A percentile compares a stretch with the other conserved stretches of the same genome.
Conservation (phyloP, 2,797 vertebrate species). For the Lindbergichthys nudifrons region DNA sequence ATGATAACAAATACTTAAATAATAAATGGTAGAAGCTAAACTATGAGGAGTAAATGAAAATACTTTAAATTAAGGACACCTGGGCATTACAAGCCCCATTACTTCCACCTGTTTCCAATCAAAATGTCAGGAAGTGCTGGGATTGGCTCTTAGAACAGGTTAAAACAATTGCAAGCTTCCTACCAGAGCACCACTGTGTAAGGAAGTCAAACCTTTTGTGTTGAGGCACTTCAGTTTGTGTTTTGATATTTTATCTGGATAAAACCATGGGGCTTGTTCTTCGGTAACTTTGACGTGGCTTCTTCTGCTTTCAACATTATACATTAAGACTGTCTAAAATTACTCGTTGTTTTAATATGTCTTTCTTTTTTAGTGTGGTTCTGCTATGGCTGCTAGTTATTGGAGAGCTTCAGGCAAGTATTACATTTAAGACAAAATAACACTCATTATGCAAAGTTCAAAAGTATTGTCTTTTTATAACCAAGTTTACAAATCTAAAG, state of each 20-base stretch:
- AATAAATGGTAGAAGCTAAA: too few relatives aligned
- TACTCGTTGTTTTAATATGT: not conserved
- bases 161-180: not conserved
- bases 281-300: not conserved
- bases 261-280: constrained; percentile 18
- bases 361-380: constrained; percentile 15
- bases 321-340: not conserved
- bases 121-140: not conserved
- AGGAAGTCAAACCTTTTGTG: not conserved
- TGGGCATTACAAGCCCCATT: not conserved
- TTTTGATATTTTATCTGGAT: not conserved
- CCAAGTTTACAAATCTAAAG: too few relatives aligned
- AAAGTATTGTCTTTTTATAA: too few relatives aligned
- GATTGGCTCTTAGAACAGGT: constrained; percentile 33
- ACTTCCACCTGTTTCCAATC: constrained; percentile 15
- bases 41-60: not conserved
- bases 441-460: too few relatives aligned
- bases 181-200: not conserved
- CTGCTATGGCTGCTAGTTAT: constrained; percentile 26
- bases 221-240: not conserved
- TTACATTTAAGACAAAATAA: constrained; percentile 18
- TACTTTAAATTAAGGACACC: not conserved
- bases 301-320: not conserved
- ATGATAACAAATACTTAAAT: too few relatives aligned
- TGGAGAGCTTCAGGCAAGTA: constrained; percentile 20